phyloP scores from a whole-genome alignment of 2,113 vertebrate species.

The Penelope pileata region DNA sequence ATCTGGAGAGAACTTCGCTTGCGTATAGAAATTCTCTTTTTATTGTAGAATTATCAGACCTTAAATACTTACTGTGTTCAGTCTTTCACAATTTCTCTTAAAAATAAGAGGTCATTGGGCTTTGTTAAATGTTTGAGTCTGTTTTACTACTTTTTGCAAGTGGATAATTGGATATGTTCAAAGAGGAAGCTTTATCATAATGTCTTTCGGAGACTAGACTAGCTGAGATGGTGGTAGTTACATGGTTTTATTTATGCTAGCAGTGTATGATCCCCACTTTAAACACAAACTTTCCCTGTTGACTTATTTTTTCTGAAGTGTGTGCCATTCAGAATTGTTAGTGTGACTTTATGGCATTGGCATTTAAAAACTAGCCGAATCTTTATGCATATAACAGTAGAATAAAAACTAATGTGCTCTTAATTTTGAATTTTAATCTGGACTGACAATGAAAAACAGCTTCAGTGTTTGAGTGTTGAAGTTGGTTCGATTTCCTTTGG shows the following conservation, averaged over 20 bases:
- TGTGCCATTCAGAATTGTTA: not conserved
- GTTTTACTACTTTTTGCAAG: not conserved
- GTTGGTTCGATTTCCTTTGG: not conserved
- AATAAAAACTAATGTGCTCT: not conserved
- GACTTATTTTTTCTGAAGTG: not conserved
- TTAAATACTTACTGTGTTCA: not conserved
- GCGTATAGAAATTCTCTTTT: not conserved
- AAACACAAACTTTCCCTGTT: not conserved
- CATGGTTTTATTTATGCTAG: not conserved
- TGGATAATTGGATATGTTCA: not conserved
- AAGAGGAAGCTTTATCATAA: not conserved
- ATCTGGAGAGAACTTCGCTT: not conserved
- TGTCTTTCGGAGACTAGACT: not conserved
- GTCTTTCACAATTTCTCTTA: not conserved
- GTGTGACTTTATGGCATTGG: not conserved
- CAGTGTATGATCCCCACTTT: not conserved
- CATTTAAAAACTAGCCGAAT: not conserved
- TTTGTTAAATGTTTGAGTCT: not conserved
- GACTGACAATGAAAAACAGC: not conserved
- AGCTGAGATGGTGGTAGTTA: not conserved
- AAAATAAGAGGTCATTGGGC: not conserved
- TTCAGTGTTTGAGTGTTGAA: not conserved
- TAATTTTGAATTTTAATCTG: not conserved
- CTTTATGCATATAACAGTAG: not conserved
- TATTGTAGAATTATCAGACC: not conserved